Conservation (phyloP, 30 jellyfish, hydroid and myxozoan genomes). For the Catostylus mosaicus region DNA sequence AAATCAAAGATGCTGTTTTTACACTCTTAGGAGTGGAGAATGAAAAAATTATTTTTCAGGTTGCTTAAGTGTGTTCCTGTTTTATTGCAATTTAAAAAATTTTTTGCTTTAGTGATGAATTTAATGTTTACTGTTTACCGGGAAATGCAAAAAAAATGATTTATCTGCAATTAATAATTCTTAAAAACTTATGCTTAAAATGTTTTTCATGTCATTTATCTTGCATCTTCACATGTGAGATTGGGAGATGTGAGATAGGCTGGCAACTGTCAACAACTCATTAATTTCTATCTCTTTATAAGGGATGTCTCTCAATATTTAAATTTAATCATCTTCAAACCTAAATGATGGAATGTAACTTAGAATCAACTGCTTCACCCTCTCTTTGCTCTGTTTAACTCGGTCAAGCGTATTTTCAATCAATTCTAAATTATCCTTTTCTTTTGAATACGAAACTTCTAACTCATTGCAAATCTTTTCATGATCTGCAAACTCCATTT, state of each 20-base stretch:
- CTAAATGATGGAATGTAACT: slow-evolving; percentile 49
- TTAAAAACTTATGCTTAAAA: no score
- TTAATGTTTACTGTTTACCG: no score
- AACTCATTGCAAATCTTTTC: slow-evolving; percentile 23
- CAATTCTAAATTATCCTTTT: slow-evolving; percentile 53
- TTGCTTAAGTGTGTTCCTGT: no score
- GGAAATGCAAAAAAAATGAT: no score
- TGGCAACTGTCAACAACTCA: background rate
- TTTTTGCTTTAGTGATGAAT: no score
- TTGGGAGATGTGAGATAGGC: background rate
- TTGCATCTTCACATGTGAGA: background rate
- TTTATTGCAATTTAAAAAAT: no score
- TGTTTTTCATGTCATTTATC: no score
- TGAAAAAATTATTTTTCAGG: no score
- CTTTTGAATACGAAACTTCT: slow-evolving; percentile 39
- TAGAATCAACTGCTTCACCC: slow-evolving; percentile 41
- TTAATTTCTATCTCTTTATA: background rate
- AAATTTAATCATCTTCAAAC: slow-evolving; percentile 41
- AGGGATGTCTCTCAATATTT: background rate
- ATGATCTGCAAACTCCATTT: background rate
- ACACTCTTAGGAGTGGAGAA: no score
- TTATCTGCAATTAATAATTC: no score
- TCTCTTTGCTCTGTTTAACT: slow-evolving; percentile 61
- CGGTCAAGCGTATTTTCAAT: slow-evolving; percentile 56
- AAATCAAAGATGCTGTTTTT: no score